Evolutionary conservation across 1,140 invertebrate species (phyloP), one percentile per base, ranked within the genome.

Genomic region (Leptinotarsa defecta): DNA sequence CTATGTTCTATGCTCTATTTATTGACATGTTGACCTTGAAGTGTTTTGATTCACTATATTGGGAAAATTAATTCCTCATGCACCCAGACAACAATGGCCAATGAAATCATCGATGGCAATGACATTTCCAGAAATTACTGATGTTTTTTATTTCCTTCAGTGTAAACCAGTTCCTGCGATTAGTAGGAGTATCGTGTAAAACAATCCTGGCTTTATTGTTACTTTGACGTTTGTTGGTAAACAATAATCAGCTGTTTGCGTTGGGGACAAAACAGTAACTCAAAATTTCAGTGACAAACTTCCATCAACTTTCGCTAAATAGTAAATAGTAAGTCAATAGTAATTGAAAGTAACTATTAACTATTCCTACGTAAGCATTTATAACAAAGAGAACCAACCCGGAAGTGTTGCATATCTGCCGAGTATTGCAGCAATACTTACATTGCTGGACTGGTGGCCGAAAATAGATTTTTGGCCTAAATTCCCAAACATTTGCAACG

Each of bases 381-480:
- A 20, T 24, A 49, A 70, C 68, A 70, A 49, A 70, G 48, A 48
- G 24, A 70, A 34, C 43, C 43, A 27, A 68, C 22, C 19, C 24
- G 22, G 65, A 68, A 34, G 22, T 68, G 65, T 43, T 70, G 22
- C n/a, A 17, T 70, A 34, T 70, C n/a, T 48, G 34, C 24, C 17
- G 15, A 43, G 19, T 2, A 48, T 49, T n/a, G 68, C 68, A 22
- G 19, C 24, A 48, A 48, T 61, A 57, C 57, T 63, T 52, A 34
- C 43, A 49, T 75, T 70, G 62, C 74, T 75, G 22, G 68, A 72
- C 43, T 68, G 17, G n/a, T 52, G 48, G 68, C 69, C 72, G 70
- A 68, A 72, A 76, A 76, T 76, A 76, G 74, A 61, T 48, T 22
- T 49, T 62, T 70, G 68, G 48, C 68, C 68, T 70, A 49, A 48